phyloP scores from a whole-genome alignment of 2,113 vertebrate genomes.

The Embiotoca jacksoni region DNA sequence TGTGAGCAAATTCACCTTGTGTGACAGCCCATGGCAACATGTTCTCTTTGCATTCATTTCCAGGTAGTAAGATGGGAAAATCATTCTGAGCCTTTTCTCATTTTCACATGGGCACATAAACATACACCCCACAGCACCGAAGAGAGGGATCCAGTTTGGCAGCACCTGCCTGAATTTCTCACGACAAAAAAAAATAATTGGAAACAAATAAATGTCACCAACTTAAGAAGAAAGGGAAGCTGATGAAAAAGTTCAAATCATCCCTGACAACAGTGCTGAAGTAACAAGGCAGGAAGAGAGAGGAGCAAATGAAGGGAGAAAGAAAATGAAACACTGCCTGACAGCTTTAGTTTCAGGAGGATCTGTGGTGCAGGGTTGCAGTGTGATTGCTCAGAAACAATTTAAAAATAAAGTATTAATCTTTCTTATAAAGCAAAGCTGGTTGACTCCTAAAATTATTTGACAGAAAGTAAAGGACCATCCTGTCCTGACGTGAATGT shows the following conservation, averaged over 20 bases:
- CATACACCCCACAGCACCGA: constrained; percentile 50
- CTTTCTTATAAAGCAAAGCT: constrained; percentile 3
- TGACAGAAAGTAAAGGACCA: background rate
- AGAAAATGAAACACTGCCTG: constrained; percentile 50
- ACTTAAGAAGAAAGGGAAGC: constrained; percentile 38
- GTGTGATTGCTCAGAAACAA: constrained; percentile 46
- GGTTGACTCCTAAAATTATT: background rate
- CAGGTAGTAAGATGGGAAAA: constrained; percentile 58
- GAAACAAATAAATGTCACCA: constrained; percentile 53
- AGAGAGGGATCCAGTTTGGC: constrained; percentile 47
- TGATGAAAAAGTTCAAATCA: constrained; percentile 47
- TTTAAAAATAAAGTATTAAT: constrained; percentile 17
- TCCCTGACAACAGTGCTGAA: constrained; percentile 28
- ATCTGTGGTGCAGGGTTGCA: constrained; percentile 12
- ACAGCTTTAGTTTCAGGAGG: constrained; percentile 51
- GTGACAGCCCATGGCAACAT: constrained; percentile 66
- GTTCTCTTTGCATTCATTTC: constrained; percentile 61
- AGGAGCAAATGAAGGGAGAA: constrained; percentile 18
- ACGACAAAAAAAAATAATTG: constrained; percentile 14
- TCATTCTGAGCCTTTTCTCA: constrained; percentile 64
- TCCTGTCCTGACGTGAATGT: constrained; percentile 2
- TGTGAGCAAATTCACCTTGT: constrained; percentile 60
- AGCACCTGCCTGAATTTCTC: constrained; percentile 50
- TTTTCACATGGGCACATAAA: constrained; percentile 44
- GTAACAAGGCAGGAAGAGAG: constrained; percentile 29